Evolutionary conservation across 2,113 vertebrate genomes (phyloP), one percentile per base, ranked within the genome.

Genomic region (Anguilla rostrata): DNA sequence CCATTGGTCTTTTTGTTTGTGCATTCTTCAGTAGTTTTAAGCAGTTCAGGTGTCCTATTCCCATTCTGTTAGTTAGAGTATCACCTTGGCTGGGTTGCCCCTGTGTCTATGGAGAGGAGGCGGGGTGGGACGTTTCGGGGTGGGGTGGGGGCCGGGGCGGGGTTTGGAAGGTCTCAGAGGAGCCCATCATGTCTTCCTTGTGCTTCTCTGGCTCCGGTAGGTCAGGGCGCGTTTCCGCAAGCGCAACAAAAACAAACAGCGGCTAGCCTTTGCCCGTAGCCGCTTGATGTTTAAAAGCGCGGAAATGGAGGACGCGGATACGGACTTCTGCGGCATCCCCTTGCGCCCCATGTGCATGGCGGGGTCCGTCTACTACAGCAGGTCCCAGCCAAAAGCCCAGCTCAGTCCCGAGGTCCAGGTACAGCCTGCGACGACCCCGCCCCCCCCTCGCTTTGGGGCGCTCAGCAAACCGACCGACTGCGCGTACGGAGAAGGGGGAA

Each of bases 161-260:
- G 57, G 57, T 3, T 18, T 18, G 57, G 11, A 14, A 9, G 43
- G 49, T 66, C n/a, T 34, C n/a, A 12, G n/a, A 11, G 34, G 9
- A 26, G 16, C 71, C 29, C 43, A 3, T n/a, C 29, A 46, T 78
- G 66, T 78, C 82, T 75, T 84, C 7, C 60, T 60, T 86, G 29
- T 89, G 82, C 87, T 88, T 92, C 87, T 90, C 85, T 91, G 90
- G 86, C 89, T 87, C 83, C 49, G 75, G 81, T 84, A 91, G 88
- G 90, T 34, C 39, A 88, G 66, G 20, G 14, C 14, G 56, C 90
- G 2, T 80, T 81, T 16, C 39, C 75, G 88, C 83, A 90, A 86
- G 71, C 66, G 41, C 26, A 82, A 26, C 82, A 87, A 88, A 81
- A 88, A 57, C 83, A 84, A 84, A 39, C 87, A 22, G 11, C 83